Base-by-base conservation (phyloP, 2,797 vertebrate genomes). In the Syngnathus acus region DNA sequence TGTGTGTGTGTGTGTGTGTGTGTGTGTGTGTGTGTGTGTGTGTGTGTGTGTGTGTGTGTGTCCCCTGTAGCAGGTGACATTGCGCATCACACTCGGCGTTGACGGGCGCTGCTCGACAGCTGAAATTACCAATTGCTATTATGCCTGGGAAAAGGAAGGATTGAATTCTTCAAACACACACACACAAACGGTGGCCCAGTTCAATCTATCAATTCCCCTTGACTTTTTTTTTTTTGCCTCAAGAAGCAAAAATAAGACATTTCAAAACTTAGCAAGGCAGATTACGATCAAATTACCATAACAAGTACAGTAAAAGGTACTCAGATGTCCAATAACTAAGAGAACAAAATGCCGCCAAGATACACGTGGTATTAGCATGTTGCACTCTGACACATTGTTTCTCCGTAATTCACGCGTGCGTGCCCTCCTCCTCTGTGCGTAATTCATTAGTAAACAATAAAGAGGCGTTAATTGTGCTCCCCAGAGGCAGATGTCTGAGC, bases 401-500 rank as follows among this genome's bases (percentile, higher is more conserved):
- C 63, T 68, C 60, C 75, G 38, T 77, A 73, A 81, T 80, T 80
- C 58, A 75, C 69, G 74, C 64, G 45, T 14, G 69, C 68, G 64
- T 38, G 68, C 6, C 26, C 26, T 32, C 51, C 11, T n/a, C 47
- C 62, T 77, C 70, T 80, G 76, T 79, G 83, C 82, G 81, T 85
- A 77, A 85, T 88, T 89, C 74, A 87, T 90, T 85, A 90, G 80
- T 71, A 85, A 86, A 89, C 77, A 87, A 87, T 84, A 83, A 86
- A 85, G 86, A 80, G 66, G 76, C 66, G 26, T 80, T 87, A 88
- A 87, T 82, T 89, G 79, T 77, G 72, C 73, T 87, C 82, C 86
- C 84, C 42, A 82, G 87, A 84, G 86, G 68, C 78, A 77, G 74
- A 75, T 83, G 73, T 74, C 77, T 69, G 84, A 74, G 81, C 76